Conservation (phyloP, 2,888 invertebrate species). For the Antheraea assamensis region DNA sequence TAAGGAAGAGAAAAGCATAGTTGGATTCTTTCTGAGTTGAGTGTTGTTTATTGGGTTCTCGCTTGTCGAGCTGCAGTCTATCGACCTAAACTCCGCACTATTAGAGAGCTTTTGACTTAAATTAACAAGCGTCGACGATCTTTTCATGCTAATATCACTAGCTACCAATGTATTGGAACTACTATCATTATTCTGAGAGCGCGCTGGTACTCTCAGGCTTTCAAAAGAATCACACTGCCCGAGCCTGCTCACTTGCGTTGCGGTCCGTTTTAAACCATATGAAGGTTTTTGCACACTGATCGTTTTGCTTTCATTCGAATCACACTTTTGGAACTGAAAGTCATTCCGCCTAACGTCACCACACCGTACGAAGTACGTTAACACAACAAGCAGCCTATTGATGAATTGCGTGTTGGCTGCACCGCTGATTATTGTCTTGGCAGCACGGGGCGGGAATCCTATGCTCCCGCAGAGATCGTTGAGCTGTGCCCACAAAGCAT, state of each 20-base stretch:
- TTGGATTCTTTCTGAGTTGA: constrained; percentile 58
- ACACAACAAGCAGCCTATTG: constrained; percentile 87
- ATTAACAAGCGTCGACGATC: constrained; percentile 63
- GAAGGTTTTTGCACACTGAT: constrained; percentile 42
- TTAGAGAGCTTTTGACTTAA: constrained; percentile 70
- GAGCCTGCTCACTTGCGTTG: constrained; percentile 39
- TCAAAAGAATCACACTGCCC: constrained; percentile 35
- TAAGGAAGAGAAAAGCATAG: constrained; percentile 57
- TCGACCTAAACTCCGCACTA: constrained; percentile 45
- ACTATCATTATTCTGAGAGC: constrained; percentile 61
- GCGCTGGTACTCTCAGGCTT: constrained; percentile 50
- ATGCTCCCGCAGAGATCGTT: constrained; percentile 93
- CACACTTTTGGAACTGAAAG: constrained; percentile 56
- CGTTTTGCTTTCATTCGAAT: constrained; percentile 63
- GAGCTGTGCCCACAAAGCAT: constrained; percentile 95
- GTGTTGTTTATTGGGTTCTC: constrained; percentile 46
- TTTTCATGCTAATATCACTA: constrained; percentile 60
- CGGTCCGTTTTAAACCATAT: constrained; percentile 38
- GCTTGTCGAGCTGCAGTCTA: constrained; percentile 41
- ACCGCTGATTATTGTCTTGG: constrained; percentile 91
- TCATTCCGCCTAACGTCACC: constrained; percentile 85
- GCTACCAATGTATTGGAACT: constrained; percentile 60
- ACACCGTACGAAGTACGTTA: constrained; percentile 94
- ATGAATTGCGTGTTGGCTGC: constrained; percentile 85
- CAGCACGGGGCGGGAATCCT: constrained; percentile 88